These are phyloP conservation scores for Neotoma lepida DNA, from an alignment of 2,113 vertebrate genomes.

Conservation along the genomic window DNA sequence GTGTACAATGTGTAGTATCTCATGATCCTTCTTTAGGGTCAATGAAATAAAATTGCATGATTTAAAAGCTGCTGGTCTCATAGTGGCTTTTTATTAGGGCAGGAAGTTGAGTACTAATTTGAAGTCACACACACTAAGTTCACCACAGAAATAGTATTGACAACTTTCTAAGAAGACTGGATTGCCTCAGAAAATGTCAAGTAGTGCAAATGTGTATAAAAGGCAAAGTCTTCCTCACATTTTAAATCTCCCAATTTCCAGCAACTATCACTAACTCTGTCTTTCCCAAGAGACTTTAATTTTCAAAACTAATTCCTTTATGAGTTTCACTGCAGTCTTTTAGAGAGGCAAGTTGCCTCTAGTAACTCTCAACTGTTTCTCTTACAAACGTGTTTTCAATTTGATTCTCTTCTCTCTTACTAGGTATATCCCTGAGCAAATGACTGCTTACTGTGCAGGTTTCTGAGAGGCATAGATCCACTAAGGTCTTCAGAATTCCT, in stretches of 20 bases:
- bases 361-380: not conserved
- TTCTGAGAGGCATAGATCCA: not conserved
- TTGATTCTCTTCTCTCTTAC: constrained; percentile 19
- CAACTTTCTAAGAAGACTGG: not conserved
- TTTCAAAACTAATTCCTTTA: not conserved
- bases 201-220: not conserved
- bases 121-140: not conserved
- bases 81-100: not conserved
- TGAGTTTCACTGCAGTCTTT: not conserved
- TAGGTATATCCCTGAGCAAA: not conserved
- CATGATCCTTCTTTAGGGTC: not conserved
- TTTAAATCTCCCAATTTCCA: not conserved
- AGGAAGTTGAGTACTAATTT: not conserved
- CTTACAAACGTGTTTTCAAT: not conserved
- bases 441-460: not conserved
- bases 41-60: not conserved
- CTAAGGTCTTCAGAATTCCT: constrained; percentile 3
- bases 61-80: not conserved
- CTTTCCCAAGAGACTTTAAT: not conserved
- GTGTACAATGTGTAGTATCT: not conserved
- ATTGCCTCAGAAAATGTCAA: not conserved
- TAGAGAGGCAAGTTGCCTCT: not conserved
- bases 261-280: not conserved
- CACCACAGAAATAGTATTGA: not conserved
- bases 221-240: not conserved